A percentile compares a stretch with the other conserved stretches of the same genome.
phyloP scores from a whole-genome alignment of 2,113 vertebrate genomes.

The Phoenicopterus ruber region DNA sequence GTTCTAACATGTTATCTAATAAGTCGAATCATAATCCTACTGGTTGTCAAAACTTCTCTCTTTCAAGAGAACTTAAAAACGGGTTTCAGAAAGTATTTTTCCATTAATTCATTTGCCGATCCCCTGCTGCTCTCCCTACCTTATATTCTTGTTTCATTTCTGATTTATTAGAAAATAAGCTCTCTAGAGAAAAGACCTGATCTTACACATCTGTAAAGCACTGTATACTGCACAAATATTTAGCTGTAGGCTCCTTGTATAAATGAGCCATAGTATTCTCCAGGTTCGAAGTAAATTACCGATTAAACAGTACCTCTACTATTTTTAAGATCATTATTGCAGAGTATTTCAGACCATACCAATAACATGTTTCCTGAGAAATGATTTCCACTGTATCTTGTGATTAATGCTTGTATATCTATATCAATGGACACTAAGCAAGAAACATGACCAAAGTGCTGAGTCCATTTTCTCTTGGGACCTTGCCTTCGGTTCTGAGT shows the following conservation, averaged over 20 bases:
- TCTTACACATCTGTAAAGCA: background rate
- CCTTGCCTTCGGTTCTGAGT: background rate
- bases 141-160: background rate
- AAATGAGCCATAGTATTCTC: background rate
- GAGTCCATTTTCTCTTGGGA: background rate
- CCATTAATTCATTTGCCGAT: background rate
- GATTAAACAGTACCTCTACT: background rate
- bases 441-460: background rate
- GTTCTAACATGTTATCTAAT: background rate
- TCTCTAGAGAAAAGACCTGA: background rate
- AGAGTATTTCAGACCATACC: background rate
- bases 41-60: background rate
- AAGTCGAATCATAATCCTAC: background rate
- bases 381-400: background rate
- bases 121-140: background rate
- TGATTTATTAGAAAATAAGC: background rate
- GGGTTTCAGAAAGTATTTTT: background rate
- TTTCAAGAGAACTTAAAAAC: background rate
- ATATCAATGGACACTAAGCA: background rate
- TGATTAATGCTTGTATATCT: background rate
- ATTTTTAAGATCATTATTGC: background rate
- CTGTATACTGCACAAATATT: background rate
- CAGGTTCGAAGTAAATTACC: background rate
- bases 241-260: background rate
- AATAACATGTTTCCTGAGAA: background rate